phyloP scores from a whole-genome alignment of 2,113 vertebrate species.

The Emydocephalus ijimae region DNA sequence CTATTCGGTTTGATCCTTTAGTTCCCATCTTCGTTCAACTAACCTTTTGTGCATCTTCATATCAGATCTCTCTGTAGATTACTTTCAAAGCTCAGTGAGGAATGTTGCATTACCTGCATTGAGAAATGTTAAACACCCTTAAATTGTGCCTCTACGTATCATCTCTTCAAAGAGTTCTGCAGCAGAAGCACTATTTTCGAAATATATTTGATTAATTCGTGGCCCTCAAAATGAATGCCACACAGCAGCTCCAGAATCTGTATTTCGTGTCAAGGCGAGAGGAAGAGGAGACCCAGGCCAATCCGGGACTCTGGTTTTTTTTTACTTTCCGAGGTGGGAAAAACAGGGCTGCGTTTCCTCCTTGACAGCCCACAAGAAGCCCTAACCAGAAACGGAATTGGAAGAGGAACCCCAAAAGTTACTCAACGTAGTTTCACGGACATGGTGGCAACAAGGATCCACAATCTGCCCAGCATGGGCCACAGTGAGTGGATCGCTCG shows the following conservation, averaged over 20 bases:
- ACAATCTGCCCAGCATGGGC: neutral
- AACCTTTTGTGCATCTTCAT: slow-evolving; percentile 59
- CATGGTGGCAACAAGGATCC: slow-evolving; percentile 5
- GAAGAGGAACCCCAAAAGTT: slow-evolving; percentile 16
- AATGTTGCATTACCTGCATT: slow-evolving; percentile 53
- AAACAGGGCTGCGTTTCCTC: neutral
- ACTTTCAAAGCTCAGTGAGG: slow-evolving; percentile 37
- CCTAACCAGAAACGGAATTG: slow-evolving; percentile 18
- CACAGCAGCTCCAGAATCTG: neutral
- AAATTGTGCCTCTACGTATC: slow-evolving; percentile 9
- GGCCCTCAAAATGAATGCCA: neutral
- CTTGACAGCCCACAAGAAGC: neutral
- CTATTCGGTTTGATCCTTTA: slow-evolving; percentile 49
- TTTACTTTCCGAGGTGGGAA: neutral
- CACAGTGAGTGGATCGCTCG: neutral
- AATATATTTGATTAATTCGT: slow-evolving; percentile 9
- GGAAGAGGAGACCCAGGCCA: neutral
- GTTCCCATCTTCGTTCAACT: slow-evolving; percentile 59
- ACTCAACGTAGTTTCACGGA: slow-evolving; percentile 21
- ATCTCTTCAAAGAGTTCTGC: slow-evolving; percentile 23
- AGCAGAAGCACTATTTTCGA: neutral
- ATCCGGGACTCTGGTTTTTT: neutral
- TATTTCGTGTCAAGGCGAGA: neutral
- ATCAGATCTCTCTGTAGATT: slow-evolving; percentile 55
- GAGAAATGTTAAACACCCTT: slow-evolving; percentile 29